phyloP scores from a whole-genome alignment of 2,113 vertebrate species.

The Paramisgurnus dabryanus region DNA sequence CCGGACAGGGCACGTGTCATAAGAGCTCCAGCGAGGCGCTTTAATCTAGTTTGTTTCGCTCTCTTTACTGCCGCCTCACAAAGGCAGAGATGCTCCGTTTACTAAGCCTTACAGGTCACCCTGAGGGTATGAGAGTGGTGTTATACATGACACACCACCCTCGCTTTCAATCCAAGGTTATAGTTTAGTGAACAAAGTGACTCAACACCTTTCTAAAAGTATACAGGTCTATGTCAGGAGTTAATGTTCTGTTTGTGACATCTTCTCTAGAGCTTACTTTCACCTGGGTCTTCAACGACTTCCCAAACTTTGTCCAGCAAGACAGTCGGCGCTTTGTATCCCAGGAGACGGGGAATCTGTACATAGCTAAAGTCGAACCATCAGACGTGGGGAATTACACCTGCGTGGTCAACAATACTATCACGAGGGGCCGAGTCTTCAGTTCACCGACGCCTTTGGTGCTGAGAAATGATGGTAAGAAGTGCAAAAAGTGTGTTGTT shows the following conservation, averaged over 20 bases:
- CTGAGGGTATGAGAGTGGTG: not conserved
- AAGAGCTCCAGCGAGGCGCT: slow-evolving; percentile 64
- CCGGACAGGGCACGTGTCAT: slow-evolving; percentile 65
- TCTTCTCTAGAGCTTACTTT: slow-evolving; percentile 80
- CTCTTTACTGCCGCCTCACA: slow-evolving; percentile 59
- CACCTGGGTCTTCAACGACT: slow-evolving; percentile 95
- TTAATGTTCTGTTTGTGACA: not conserved
- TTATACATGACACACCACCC: slow-evolving; percentile 21
- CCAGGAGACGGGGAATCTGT: slow-evolving; percentile 92
- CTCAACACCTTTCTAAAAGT: slow-evolving; percentile 35
- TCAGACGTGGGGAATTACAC: slow-evolving; percentile 94
- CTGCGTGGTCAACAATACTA: slow-evolving; percentile 84
- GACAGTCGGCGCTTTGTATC: slow-evolving; percentile 90
- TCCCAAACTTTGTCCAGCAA: slow-evolving; percentile 88
- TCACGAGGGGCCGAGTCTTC: slow-evolving; percentile 77
- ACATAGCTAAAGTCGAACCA: slow-evolving; percentile 90
- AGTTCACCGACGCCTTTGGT: slow-evolving; percentile 89
- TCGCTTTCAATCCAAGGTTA: not conserved
- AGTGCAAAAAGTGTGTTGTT: too few relatives aligned
- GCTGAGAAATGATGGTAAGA: slow-evolving; percentile 87
- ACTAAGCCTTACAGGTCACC: slow-evolving; percentile 31
- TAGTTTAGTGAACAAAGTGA: slow-evolving; percentile 21
- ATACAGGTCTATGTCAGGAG: not conserved
- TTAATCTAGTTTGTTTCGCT: slow-evolving; percentile 74
- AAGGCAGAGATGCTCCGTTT: slow-evolving; percentile 57